Conservation (phyloP, 2,888 invertebrate species). For the Zootermopsis nevadensis region DNA sequence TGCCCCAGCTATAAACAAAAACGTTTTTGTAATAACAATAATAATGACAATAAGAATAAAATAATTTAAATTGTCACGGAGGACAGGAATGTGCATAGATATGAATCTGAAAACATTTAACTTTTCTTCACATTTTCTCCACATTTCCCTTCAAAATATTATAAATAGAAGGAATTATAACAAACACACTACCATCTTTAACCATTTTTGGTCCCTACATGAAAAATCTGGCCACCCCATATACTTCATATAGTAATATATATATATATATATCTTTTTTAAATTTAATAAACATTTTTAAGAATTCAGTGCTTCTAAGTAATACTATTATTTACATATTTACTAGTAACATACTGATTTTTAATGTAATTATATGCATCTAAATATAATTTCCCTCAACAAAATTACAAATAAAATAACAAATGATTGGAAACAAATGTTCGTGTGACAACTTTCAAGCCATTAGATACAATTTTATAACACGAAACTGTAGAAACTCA, state of each 20-base stretch:
- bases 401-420: constrained; percentile 21
- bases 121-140: constrained; percentile 19
- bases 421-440: constrained; percentile 3
- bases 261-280: constrained; percentile 30
- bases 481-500: constrained; percentile 14
- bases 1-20: constrained; percentile 39
- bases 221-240: constrained; percentile 39
- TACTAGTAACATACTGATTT: constrained; percentile 38
- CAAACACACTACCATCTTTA: constrained; percentile 33
- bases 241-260: constrained; percentile 27
- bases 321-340: constrained; percentile 41
- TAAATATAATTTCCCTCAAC: constrained; percentile 25
- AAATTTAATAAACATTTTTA: constrained; percentile 43
- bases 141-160: constrained; percentile 34
- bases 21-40: constrained; percentile 33
- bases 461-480: constrained; percentile 19
- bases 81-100: constrained; percentile 38
- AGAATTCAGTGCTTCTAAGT: constrained; percentile 42
- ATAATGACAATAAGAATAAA: constrained; percentile 34
- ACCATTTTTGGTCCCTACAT: constrained; percentile 48
- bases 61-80: constrained; percentile 33
- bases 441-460: background rate
- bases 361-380: constrained; percentile 20
- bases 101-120: constrained; percentile 18
- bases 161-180: constrained; percentile 43